Conservation (phyloP, 2,113 vertebrate species). For the Megaleporinus macrocephalus region DNA sequence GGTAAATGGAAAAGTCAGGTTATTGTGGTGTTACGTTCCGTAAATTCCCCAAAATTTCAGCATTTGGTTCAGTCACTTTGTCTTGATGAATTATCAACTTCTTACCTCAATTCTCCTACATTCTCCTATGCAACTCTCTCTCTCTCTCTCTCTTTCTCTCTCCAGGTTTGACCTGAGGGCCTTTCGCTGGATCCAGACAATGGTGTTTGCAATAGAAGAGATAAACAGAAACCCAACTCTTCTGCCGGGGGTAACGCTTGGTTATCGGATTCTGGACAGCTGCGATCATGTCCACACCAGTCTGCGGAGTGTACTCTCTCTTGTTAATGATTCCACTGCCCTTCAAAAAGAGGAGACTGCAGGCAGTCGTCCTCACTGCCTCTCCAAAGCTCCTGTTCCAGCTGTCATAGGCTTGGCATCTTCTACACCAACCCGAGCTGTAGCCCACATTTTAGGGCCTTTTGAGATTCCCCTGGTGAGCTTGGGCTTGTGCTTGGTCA, state of each 20-base stretch:
- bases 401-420: constrained; percentile 77
- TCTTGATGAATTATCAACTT: too few species aligned
- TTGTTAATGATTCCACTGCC: constrained; percentile 57
- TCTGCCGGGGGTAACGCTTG: constrained; percentile 60
- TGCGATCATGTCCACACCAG: constrained; percentile 74
- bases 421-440: constrained; percentile 74
- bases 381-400: constrained; percentile 66
- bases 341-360: neutral
- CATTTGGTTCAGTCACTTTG: too few species aligned
- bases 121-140: neutral
- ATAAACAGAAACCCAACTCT: constrained; percentile 55
- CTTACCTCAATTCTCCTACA: neutral
- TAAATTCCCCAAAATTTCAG: neutral
- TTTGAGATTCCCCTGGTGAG: constrained; percentile 74
- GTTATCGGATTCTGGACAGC: constrained; percentile 70
- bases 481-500: neutral
- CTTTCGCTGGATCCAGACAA: constrained; percentile 65
- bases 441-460: constrained; percentile 72
- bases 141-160: neutral
- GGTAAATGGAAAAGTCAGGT: neutral
- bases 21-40: neutral
- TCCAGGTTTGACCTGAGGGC: constrained; percentile 71
- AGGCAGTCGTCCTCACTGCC: constrained; percentile 45
- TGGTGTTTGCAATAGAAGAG: constrained; percentile 65
- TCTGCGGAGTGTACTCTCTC: constrained; percentile 64